Conservation (phyloP, 2,113 vertebrate genomes). For the Lepisosteus osseus region DNA sequence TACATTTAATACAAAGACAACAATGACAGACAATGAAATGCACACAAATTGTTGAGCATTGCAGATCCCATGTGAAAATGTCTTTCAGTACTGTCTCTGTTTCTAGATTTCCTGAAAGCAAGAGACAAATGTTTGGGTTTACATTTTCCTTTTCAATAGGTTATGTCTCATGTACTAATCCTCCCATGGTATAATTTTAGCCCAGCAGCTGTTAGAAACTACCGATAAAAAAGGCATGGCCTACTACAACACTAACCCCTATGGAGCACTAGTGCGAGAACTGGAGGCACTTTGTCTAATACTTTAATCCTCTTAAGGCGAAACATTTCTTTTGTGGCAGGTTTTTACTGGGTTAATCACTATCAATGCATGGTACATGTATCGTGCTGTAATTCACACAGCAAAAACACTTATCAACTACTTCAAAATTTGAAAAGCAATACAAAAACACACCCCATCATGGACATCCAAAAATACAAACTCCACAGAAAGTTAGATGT, state of each 20-base stretch:
- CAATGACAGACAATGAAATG: no score
- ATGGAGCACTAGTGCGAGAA: background rate
- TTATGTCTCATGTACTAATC: conserved; percentile 2
- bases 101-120: no score
- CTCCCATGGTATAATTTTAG: conserved; percentile 6
- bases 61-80: no score
- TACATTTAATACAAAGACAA: no score
- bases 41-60: no score
- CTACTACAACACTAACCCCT: conserved; percentile 4
- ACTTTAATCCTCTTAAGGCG: conserved; percentile 12
- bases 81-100: no score
- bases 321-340: conserved; percentile 13
- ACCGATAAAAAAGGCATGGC: background rate
- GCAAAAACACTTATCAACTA: background rate
- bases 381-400: conserved; percentile 6
- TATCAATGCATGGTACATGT: background rate
- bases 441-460: background rate
- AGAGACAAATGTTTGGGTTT: background rate
- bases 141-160: background rate
- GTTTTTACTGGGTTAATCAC: conserved; percentile 7
- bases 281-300: conserved; percentile 14
- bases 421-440: background rate
- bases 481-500: background rate
- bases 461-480: background rate
- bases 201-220: conserved; percentile 8